Evolutionary conservation across 2,888 invertebrate genomes (phyloP).

Genomic region (Synanthedon tipuliformis): DNA sequence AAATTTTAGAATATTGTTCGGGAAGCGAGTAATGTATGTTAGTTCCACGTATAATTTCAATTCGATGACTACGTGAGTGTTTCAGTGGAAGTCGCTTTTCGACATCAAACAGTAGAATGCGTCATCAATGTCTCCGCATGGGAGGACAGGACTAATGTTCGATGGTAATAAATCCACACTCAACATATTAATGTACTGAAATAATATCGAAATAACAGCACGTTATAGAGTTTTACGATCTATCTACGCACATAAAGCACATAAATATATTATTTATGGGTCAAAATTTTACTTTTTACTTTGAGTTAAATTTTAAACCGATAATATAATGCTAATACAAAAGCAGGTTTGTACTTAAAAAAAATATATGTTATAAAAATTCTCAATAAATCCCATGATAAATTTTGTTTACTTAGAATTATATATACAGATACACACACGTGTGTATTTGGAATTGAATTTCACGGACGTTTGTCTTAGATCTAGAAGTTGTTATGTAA

Average conservation of each 20-base stretch:
- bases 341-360: no score
- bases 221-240: neutral
- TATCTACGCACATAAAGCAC: neutral
- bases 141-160: constrained; percentile 18
- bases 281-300: no score
- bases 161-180: constrained; percentile 16
- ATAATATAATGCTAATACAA: no score
- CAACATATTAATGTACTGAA: neutral
- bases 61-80: neutral
- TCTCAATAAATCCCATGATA: no score
- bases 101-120: constrained; percentile 23
- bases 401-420: no score
- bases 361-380: no score
- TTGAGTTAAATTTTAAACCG: no score
- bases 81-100: constrained; percentile 9
- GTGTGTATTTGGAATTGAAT: no score
- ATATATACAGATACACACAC: no score
- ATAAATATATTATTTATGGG: no score
- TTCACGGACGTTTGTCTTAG: no score
- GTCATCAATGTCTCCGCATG: constrained; percentile 31
- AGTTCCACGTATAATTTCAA: neutral
- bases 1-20: neutral
- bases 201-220: neutral
- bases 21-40: neutral
- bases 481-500: no score